Conservation (phyloP, 2,888 invertebrate species). For the Catocala fraxini region DNA sequence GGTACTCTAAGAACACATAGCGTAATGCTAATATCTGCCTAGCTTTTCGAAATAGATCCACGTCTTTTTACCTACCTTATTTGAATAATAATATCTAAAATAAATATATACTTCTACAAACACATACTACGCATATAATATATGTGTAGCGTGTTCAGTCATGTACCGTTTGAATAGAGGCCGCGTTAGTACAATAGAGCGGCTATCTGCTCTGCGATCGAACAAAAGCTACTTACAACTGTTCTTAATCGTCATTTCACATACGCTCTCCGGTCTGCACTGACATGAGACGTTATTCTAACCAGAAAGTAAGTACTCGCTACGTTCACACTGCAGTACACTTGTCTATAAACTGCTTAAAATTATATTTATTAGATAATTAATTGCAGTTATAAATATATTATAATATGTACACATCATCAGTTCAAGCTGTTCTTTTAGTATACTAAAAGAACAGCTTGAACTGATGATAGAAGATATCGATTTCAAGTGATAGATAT, state of each 20-base stretch:
- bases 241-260: slow-evolving; percentile 87
- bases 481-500: no score
- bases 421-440: no score
- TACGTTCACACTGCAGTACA: slow-evolving; percentile 46
- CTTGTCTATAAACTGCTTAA: slow-evolving; percentile 19
- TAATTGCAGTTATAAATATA: no score
- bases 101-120: no score
- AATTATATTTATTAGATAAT: background rate
- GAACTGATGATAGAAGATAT: no score
- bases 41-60: background rate
- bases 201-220: slow-evolving; percentile 74
- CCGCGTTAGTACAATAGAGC: slow-evolving; percentile 70
- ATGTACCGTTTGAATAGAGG: slow-evolving; percentile 61
- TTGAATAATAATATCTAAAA: no score
- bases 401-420: no score
- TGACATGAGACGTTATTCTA: slow-evolving; percentile 70
- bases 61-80: background rate
- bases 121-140: background rate
- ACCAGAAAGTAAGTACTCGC: slow-evolving; percentile 62
- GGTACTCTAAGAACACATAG: no score
- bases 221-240: slow-evolving; percentile 87
- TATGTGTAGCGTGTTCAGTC: slow-evolving; percentile 5
- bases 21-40: no score
- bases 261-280: slow-evolving; percentile 74
- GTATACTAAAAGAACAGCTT: no score